Conservation (phyloP, 2,797 vertebrate genomes). For the Ptychadena robeensis region DNA sequence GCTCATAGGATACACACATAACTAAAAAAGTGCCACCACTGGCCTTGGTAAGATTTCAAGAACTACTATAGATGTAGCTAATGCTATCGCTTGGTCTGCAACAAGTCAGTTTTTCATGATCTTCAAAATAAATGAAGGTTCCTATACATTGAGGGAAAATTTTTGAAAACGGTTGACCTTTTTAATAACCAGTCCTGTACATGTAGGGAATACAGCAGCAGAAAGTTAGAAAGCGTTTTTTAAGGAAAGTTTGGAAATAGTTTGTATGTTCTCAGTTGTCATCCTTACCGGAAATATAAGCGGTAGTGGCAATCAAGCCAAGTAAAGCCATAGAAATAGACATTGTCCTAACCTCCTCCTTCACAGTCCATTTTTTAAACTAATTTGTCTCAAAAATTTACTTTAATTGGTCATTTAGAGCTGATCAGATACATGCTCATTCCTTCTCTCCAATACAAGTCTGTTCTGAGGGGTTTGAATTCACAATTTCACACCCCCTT, state of each 20-base stretch:
- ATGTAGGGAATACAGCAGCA: not conserved
- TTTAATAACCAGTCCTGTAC: not conserved
- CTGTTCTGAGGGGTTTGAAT: no score
- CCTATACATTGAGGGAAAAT: not conserved
- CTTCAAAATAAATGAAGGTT: not conserved
- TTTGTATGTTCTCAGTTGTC: not conserved
- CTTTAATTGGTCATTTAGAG: not conserved
- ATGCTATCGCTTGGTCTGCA: not conserved
- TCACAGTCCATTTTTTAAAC: no score
- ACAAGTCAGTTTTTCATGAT: not conserved
- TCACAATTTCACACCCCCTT: no score
- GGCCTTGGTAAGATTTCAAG: not conserved
- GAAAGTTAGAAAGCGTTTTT: not conserved
- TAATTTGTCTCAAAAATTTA: no score
- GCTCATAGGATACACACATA: not conserved
- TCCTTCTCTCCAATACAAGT: no score
- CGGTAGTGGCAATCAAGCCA: not conserved
- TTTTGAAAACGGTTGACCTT: not conserved
- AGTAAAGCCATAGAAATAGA: not conserved
- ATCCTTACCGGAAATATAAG: not conserved
- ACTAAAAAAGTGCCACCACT: not conserved
- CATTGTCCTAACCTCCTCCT: not conserved
- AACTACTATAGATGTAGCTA: not conserved
- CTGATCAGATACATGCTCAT: not conserved
- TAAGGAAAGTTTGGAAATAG: not conserved